These are phyloP conservation scores for Scaptomyza caliginosa DNA, from an alignment of 2,888 invertebrate species.

Conservation along the genomic window DNA sequence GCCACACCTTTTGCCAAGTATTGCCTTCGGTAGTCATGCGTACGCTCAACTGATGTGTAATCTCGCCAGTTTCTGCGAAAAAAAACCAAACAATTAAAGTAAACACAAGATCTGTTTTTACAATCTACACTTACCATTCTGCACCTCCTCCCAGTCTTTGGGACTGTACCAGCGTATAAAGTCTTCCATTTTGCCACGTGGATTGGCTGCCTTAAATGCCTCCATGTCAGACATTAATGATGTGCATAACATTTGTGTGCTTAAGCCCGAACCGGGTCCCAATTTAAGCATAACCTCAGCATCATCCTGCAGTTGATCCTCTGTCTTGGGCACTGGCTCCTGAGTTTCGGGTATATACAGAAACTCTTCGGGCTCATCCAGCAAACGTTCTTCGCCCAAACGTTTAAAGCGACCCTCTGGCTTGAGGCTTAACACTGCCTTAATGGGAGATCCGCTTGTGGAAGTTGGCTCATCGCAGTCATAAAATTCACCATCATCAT, in stretches of 20 bases:
- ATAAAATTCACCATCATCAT: conserved; percentile 89
- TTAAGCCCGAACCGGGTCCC: conserved; percentile 91
- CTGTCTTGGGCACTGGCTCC: conserved; percentile 98
- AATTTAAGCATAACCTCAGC: conserved; percentile 94
- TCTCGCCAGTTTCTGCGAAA: conserved; percentile 68
- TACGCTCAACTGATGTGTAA: conserved; percentile 90
- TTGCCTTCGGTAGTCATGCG: conserved; percentile 96
- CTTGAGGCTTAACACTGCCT: conserved; percentile 84
- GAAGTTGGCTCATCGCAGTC: conserved; percentile 87
- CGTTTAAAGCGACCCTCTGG: conserved; percentile 90
- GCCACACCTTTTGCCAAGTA: conserved; percentile 97
- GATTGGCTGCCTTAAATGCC: conserved; percentile 99
- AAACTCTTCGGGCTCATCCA: conserved; percentile 88
- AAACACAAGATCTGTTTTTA: fast-evolving
- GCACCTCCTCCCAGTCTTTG: conserved; percentile 93
- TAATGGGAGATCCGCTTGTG: conserved; percentile 53
- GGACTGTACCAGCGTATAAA: conserved; percentile 99
- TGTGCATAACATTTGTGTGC: conserved; percentile 97
- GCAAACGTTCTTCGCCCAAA: conserved; percentile 88
- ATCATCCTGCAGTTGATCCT: conserved; percentile 97
- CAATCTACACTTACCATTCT: conserved; percentile 67
- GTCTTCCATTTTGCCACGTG: conserved; percentile 94
- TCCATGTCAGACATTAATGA: conserved; percentile 98
- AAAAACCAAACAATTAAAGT: no score
- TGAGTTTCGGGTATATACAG: conserved; percentile 93